Base-by-base conservation (phyloP, 2,113 vertebrate genomes). In the Phaethornis superciliosus region DNA sequence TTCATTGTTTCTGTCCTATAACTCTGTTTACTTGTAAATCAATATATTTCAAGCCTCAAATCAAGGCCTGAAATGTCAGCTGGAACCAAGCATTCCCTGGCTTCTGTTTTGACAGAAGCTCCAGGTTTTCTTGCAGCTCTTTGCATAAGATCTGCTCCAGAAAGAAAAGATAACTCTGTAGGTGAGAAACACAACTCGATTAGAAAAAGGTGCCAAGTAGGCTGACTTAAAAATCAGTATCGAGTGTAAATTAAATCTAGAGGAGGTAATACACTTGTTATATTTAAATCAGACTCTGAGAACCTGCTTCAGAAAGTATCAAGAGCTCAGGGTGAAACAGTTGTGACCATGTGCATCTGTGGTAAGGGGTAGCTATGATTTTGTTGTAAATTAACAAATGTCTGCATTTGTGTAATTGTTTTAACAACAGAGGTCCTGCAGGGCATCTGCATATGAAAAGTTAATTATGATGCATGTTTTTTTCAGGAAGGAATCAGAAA, bases 1-100 rank as follows among this genome's bases (percentile, higher is more conserved):
- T 81, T 94, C 55, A 42, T 96, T 93, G n/a, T 71, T 79, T 82
- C 60, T 26, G 13, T 75, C 85, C 72, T 88, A 8, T 54, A 88
- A 74, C 28, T 64, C 68, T 80, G 52, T 95, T 93, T 91, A 87
- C 78, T 91, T 91, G 77, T 91, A 95, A 94, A 89, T 89, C 76
- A 76, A 58, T 94, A 42, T 88, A 89, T 81, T 94, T 93, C 69
- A 88, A 92, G 40, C 28, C 60, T 85, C 62, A 78, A 93, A 88
- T 30, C 0, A 0, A 89, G 86, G 51, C 13, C 42, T 81, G 42
- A 15, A 27, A 33, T 83, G 87, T 87, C 81, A 91, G 63, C 68
- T 60, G 58, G 69, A 89, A 59, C 63, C 68, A 94, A 81, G 51
- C 80, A 92, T 72, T 91, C 92, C 33, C 46, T 32, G 42, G 24